These are phyloP conservation scores for Jaculus jaculus DNA, from an alignment of 2,113 vertebrate genomes.

Conservation along the genomic window DNA sequence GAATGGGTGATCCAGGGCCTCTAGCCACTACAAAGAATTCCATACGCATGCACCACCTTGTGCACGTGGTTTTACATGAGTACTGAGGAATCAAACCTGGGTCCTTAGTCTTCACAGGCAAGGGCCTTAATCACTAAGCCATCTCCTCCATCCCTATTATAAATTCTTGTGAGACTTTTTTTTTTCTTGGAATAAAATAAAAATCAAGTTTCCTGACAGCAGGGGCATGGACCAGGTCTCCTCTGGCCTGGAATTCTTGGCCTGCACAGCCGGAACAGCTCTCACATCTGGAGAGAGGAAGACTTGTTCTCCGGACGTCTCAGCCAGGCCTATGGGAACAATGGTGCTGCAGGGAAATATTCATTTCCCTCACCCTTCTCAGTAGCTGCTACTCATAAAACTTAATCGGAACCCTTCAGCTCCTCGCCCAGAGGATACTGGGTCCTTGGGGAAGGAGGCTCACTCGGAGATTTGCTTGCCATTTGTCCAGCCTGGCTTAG, in stretches of 20 bases:
- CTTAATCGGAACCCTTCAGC: neutral
- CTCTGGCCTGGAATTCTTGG: neutral
- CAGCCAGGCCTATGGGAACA: constrained; percentile 8
- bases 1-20: too few relatives aligned
- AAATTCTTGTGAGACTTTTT: neutral
- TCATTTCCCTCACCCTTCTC: constrained; percentile 33
- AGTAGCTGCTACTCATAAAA: neutral
- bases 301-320: neutral
- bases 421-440: neutral
- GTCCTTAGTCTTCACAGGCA: too few relatives aligned
- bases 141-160: neutral
- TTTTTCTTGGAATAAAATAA: neutral
- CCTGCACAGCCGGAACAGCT: neutral
- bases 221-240: neutral
- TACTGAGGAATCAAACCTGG: too few relatives aligned
- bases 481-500: neutral
- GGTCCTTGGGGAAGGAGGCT: neutral
- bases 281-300: neutral
- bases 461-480: neutral
- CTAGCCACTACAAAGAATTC: too few relatives aligned
- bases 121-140: too few relatives aligned
- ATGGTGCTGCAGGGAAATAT: neutral
- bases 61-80: too few relatives aligned
- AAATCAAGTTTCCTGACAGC: neutral
- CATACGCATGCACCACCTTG: too few relatives aligned